Evolutionary conservation across 2,888 invertebrate species (phyloP), one percentile per base, ranked within the genome.

Genomic region (Glaucopsyche alexis): DNA sequence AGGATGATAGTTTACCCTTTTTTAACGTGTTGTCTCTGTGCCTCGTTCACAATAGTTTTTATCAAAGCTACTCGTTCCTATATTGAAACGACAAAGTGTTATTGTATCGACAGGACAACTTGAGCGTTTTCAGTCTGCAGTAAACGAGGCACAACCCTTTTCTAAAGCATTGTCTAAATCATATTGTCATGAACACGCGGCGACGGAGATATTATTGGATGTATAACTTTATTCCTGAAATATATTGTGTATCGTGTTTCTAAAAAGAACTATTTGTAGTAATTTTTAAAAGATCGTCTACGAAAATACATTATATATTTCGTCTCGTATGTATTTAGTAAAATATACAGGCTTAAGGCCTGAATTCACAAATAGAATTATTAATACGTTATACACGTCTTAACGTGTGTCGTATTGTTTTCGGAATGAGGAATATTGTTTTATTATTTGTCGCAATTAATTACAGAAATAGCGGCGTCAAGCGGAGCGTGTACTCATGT

Each of bases 161-260:
- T 87, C 86, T 85, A 88, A 86, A 84, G 87, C 85, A 88, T 90
- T 90, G 89, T 90, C 91, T 92, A 89, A 90, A 90, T 91, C 89
- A 90, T 86, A 88, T 88, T 91, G 91, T 92, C 91, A 91, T 82
- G 82, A 88, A 84, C 91, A 91, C 87, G 87, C 88, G 91, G 91
- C 87, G 90, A 87, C 87, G 87, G 84, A 88, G 87, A 88, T 90
- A 89, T 90, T 89, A 87, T 85, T 84, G 86, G 85, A 89, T 87
- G 89, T 89, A 89, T 90, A 88, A 87, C 87, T 89, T 88, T 87
- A 90, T 89, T 86, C 85, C 82, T 83, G 87, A 87, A 83, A 87
- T 89, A 89, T 87, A 86, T 88, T 81, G 83, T 84, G 83, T 87
- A 81, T 82, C 80, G 79, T 82, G 80, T 82, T 81, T 78, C 78